phyloP scores from a whole-genome alignment of 1,140 invertebrate species.

The Lordiphosa mommai region DNA sequence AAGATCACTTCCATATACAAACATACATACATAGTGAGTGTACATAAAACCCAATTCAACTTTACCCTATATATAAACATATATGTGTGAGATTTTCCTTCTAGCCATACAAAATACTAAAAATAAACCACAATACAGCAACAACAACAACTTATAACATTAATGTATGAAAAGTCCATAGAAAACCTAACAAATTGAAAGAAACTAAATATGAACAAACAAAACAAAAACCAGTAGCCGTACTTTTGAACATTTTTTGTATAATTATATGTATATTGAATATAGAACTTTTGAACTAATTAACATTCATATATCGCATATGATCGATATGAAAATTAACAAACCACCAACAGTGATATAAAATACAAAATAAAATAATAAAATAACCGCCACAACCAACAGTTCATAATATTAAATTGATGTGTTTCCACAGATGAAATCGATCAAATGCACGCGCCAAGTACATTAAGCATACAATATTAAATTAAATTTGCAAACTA shows the following conservation, averaged over 20 bases:
- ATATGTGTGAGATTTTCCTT: conserved; percentile 69
- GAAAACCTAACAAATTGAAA: conserved; percentile 56
- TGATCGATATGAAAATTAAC: conserved; percentile 47
- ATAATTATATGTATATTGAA: conserved; percentile 56
- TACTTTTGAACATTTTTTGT: conserved; percentile 63
- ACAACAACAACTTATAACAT: conserved; percentile 17
- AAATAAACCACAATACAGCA: conserved; percentile 7
- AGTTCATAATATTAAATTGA: conserved; percentile 34
- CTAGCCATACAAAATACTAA: conserved; percentile 44
- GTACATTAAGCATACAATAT: no score
- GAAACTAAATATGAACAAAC: conserved; percentile 3
- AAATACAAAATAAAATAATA: conserved; percentile 48
- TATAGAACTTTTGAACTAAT: conserved; percentile 61
- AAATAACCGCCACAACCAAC: conserved; percentile 12
- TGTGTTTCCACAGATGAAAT: conserved; percentile 27
- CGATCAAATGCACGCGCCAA: conserved; percentile 31
- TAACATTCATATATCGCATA: conserved; percentile 37
- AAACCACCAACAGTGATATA: conserved; percentile 77
- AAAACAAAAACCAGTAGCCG: conserved; percentile 1
- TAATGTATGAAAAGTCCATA: conserved; percentile 63
- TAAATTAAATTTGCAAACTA: no score
- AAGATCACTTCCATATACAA: background rate
- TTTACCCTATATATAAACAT: conserved; percentile 30
- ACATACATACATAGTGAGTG: conserved; percentile 36
- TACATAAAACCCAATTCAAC: conserved; percentile 49